These are phyloP conservation scores for Acipenser transmontanus DNA, from an alignment of 2,797 vertebrate species.

Conservation along the genomic window DNA sequence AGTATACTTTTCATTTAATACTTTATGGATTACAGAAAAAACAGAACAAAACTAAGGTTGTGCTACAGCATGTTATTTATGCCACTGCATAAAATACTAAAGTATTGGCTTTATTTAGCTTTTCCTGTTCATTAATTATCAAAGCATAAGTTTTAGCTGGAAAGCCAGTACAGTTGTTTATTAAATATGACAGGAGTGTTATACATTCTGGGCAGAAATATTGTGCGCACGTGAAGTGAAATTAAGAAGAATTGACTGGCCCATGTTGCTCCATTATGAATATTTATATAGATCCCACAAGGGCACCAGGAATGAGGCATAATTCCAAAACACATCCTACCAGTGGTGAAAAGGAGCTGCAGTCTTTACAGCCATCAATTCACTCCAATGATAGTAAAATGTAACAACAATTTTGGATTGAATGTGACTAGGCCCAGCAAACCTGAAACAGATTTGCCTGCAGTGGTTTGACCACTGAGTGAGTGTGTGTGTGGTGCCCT, in stretches of 20 bases:
- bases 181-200: conserved; percentile 17
- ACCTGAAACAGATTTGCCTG: no score
- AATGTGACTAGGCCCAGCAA: no score
- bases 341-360: neutral
- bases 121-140: conserved; percentile 28
- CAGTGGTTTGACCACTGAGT: no score
- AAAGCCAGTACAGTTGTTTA: conserved; percentile 9
- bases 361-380: no score
- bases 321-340: neutral
- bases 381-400: no score
- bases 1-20: no score
- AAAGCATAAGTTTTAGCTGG: conserved; percentile 6
- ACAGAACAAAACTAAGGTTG: no score
- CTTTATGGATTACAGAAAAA: no score
- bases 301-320: neutral
- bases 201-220: conserved; percentile 18
- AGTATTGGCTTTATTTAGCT: conserved; percentile 15
- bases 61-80: no score
- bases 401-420: no score
- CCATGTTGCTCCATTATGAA: conserved; percentile 17
- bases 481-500: no score
- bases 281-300: conserved; percentile 16
- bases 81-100: neutral
- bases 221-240: conserved; percentile 19
- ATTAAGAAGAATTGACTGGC: conserved; percentile 24